Evolutionary conservation across 2,113 vertebrate species (phyloP).

Genomic region (Thermophis baileyi): DNA sequence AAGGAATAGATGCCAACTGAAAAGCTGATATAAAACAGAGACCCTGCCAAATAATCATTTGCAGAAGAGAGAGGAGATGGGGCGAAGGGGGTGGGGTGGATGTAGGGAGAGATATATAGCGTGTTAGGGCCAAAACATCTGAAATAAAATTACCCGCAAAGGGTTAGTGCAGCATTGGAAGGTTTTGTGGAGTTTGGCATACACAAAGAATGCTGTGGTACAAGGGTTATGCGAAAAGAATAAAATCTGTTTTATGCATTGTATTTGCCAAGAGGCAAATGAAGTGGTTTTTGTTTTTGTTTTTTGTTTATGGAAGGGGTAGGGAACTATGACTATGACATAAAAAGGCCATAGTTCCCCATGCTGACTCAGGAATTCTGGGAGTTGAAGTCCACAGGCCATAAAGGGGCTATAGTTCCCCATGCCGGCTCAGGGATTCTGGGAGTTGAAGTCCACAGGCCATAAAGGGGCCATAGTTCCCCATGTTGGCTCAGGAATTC

Average conservation of each 20-base stretch:
- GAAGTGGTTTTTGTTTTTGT: background rate
- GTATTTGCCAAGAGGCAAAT: background rate
- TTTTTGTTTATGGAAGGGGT: background rate
- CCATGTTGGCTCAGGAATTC: too few relatives aligned
- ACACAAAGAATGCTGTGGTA: slow-evolving; percentile 1
- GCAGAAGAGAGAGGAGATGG: background rate
- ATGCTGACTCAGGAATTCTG: background rate
- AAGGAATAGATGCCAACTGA: slow-evolving; percentile 30
- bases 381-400: background rate
- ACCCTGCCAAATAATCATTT: slow-evolving; percentile 13
- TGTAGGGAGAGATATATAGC: background rate
- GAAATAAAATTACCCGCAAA: background rate
- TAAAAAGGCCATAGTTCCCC: background rate
- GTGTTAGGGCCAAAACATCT: background rate
- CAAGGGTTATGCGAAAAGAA: background rate
- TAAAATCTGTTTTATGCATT: slow-evolving; percentile 24
- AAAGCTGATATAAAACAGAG: slow-evolving; percentile 41
- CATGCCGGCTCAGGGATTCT: too few relatives aligned
- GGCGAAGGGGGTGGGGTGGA: background rate
- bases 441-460: too few relatives aligned
- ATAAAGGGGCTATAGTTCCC: too few relatives aligned
- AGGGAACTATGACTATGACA: background rate
- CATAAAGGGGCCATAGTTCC: too few relatives aligned
- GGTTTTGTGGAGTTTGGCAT: background rate
- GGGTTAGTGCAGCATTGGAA: slow-evolving; percentile 10